Percentiles rank a stretch among this genome's conserved stretches.
These are phyloP conservation scores for Propithecus perrieri DNA, from an alignment of 2,797 vertebrate genomes.

Conservation along the genomic window DNA sequence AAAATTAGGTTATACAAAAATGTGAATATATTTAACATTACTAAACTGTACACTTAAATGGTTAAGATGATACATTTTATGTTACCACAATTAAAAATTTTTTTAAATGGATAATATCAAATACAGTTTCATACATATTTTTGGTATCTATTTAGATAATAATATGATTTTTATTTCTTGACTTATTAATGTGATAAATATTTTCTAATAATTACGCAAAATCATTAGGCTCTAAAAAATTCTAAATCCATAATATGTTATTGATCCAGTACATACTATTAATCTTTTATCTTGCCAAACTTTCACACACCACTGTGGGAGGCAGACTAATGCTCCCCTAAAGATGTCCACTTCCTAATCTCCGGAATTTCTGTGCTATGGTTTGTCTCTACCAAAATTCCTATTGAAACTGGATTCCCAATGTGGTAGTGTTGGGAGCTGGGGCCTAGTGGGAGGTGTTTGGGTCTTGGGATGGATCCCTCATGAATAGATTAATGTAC, in stretches of 20 bases:
- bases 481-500: not conserved
- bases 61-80: not conserved
- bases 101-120: not conserved
- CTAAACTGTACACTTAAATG: not conserved
- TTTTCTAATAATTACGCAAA: slow-evolving; percentile 9
- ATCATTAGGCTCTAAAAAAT: not conserved
- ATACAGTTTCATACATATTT: not conserved
- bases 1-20: not conserved
- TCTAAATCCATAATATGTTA: not conserved
- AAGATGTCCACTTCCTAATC: not conserved
- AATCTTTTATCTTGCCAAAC: not conserved
- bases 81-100: not conserved
- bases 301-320: not conserved
- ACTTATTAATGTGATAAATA: not conserved
- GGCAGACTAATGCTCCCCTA: not conserved
- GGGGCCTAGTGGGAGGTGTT: not conserved
- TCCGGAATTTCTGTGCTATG: not conserved
- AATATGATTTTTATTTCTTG: not conserved
- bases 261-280: not conserved
- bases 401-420: not conserved
- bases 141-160: slow-evolving; percentile 13
- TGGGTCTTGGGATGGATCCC: not conserved
- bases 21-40: not conserved
- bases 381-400: not conserved
- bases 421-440: not conserved